A percentile compares a stretch with the other conserved stretches of the same genome.
These are phyloP conservation scores for Syngnathoides biaculeatus DNA, from an alignment of 2,113 vertebrate species.

Conservation along the genomic window DNA sequence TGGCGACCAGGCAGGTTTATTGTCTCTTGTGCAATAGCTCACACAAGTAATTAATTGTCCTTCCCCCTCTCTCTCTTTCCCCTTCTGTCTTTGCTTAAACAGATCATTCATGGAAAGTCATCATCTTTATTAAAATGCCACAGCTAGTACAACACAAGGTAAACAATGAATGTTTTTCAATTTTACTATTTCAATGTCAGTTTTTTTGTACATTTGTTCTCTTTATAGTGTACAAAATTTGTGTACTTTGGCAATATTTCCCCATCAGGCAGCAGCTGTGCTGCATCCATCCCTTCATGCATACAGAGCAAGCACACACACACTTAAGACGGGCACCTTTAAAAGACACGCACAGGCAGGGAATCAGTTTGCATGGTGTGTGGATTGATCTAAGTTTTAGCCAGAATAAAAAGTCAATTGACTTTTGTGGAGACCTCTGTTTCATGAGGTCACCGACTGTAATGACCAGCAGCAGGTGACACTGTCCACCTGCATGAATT, in stretches of 20 bases:
- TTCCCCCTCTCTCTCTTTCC: constrained; percentile 69
- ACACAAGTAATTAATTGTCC: constrained; percentile 99
- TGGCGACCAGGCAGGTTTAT: constrained; percentile 99
- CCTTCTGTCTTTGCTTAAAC: constrained; percentile 98
- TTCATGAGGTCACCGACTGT: constrained; percentile 45
- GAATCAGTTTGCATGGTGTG: constrained; percentile 47
- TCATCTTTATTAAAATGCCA: constrained; percentile 81
- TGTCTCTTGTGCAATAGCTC: constrained; percentile 99
- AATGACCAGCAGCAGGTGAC: constrained; percentile 55
- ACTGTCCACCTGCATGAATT: constrained; percentile 26
- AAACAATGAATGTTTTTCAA: constrained; percentile 74
- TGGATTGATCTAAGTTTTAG: constrained; percentile 45
- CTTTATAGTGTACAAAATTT: constrained; percentile 29
- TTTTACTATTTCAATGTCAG: constrained; percentile 37
- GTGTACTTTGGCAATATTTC: constrained; percentile 54
- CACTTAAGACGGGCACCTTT: constrained; percentile 35
- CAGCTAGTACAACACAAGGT: constrained; percentile 90
- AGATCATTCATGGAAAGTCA: constrained; percentile 99
- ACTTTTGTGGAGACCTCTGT: constrained; percentile 25
- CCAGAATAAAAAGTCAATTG: constrained; percentile 33
- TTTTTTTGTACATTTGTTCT: constrained; percentile 32
- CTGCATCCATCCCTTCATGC: constrained; percentile 60
- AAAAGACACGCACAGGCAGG: constrained; percentile 62
- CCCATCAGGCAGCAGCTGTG: constrained; percentile 60
- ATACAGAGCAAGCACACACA: constrained; percentile 52